Evolutionary conservation across 2,888 invertebrate genomes (phyloP).

Genomic region (Scelioninae gen. 1): DNA sequence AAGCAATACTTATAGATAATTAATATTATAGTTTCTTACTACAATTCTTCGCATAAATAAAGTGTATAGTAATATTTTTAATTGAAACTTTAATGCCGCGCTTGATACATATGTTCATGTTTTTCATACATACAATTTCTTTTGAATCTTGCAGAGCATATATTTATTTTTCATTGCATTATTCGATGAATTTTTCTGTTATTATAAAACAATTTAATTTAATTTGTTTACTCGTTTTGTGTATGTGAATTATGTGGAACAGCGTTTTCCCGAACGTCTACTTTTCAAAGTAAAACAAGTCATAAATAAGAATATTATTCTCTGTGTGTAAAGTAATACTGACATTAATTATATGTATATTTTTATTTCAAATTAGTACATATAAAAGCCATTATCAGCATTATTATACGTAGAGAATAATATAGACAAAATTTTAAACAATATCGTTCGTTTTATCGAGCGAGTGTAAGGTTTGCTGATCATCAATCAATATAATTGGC

Average conservation of each 20-base stretch:
- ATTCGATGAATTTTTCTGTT: not conserved
- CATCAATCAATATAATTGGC: constrained; percentile 56
- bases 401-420: constrained; percentile 27
- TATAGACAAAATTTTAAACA: constrained; percentile 37
- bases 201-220: not conserved
- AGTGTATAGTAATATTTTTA: no score
- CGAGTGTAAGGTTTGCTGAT: constrained; percentile 32
- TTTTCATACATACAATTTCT: no score
- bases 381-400: constrained; percentile 42
- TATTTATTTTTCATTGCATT: not conserved
- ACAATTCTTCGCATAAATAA: no score
- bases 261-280: not conserved
- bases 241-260: not conserved
- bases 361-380: constrained; percentile 25
- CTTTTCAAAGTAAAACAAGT: not conserved
- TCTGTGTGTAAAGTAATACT: not conserved
- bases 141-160: no score
- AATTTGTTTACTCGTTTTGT: not conserved
- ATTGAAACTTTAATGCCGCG: no score
- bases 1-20: no score
- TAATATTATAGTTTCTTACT: no score
- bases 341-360: constrained; percentile 17
- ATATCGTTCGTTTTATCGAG: constrained; percentile 48
- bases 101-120: no score
- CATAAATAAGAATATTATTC: not conserved